Conservation (phyloP, 2,888 invertebrate genomes). For the Charanyca ferruginea region DNA sequence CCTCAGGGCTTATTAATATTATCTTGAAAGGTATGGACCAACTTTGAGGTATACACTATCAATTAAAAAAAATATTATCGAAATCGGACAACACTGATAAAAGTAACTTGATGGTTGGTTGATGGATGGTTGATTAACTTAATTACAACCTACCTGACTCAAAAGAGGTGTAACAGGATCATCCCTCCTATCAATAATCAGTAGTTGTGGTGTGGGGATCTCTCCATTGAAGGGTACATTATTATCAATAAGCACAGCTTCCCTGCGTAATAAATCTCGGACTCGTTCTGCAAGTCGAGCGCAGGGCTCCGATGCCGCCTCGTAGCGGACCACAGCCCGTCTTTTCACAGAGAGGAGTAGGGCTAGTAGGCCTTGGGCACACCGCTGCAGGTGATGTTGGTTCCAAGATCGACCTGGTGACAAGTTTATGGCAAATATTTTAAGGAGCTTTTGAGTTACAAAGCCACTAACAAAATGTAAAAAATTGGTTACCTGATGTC, state of each 20-base stretch:
- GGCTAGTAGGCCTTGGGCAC: constrained; percentile 96
- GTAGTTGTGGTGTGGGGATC: constrained; percentile 94
- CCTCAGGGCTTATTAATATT: too few relatives aligned
- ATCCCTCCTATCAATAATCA: constrained; percentile 97
- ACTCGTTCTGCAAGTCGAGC: constrained; percentile 96
- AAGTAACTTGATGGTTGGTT: too few relatives aligned
- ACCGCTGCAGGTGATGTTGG: constrained; percentile 94
- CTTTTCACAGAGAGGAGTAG: constrained; percentile 97
- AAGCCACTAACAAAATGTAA: too few relatives aligned
- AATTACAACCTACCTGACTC: constrained; percentile 92
- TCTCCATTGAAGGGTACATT: constrained; percentile 94
- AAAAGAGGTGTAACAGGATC: constrained; percentile 99
- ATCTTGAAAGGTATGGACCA: too few relatives aligned
- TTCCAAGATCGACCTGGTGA: constrained; percentile 93
- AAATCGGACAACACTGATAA: too few relatives aligned
- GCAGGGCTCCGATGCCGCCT: constrained; percentile 96
- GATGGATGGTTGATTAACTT: too few relatives aligned
- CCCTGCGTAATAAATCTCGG: constrained; percentile 96
- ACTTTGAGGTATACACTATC: too few relatives aligned
- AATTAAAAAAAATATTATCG: too few relatives aligned
- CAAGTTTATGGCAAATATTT: background rate
- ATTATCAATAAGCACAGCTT: constrained; percentile 97
- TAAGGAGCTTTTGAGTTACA: background rate
- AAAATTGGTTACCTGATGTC: background rate
- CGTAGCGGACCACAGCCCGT: constrained; percentile 97